Evolutionary conservation across 2,888 invertebrate species (phyloP).

Genomic region (Tubiluchus corallicola): DNA sequence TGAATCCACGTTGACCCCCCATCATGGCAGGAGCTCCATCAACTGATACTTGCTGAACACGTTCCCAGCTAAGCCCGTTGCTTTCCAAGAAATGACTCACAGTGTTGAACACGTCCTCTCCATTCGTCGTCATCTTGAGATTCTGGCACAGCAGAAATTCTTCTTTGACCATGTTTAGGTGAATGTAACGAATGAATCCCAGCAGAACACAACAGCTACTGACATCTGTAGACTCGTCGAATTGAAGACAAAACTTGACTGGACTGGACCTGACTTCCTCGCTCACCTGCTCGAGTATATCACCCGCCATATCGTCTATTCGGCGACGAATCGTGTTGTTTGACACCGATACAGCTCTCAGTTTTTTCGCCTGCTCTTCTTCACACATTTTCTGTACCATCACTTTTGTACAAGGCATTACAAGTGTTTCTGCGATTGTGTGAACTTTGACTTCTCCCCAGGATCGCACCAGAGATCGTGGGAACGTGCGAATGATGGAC

Average conservation of each 20-base stretch:
- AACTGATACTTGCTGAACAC: slow-evolving; percentile 1
- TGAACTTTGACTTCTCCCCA: too few species aligned
- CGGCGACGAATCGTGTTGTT: background rate
- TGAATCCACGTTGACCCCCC: background rate
- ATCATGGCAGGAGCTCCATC: background rate
- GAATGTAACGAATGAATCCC: background rate
- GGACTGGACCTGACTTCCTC: background rate
- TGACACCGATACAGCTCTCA: background rate
- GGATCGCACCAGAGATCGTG: too few species aligned
- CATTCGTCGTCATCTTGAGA: background rate
- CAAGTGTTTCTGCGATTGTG: background rate
- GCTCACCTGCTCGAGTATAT: background rate
- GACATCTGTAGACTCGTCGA: slow-evolving; percentile 3
- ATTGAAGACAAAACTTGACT: background rate
- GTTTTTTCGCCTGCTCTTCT: background rate
- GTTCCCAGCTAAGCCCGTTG: background rate
- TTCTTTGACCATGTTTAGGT: background rate
- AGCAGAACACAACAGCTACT: background rate
- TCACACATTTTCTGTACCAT: background rate
- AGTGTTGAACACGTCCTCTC: background rate
- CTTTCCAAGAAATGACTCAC: background rate
- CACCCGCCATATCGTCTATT: background rate
- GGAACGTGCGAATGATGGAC: too few species aligned
- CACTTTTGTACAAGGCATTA: slow-evolving; percentile 1
- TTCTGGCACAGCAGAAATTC: background rate